Conservation (phyloP, 2,113 vertebrate genomes). For the Eidolon helvum region DNA sequence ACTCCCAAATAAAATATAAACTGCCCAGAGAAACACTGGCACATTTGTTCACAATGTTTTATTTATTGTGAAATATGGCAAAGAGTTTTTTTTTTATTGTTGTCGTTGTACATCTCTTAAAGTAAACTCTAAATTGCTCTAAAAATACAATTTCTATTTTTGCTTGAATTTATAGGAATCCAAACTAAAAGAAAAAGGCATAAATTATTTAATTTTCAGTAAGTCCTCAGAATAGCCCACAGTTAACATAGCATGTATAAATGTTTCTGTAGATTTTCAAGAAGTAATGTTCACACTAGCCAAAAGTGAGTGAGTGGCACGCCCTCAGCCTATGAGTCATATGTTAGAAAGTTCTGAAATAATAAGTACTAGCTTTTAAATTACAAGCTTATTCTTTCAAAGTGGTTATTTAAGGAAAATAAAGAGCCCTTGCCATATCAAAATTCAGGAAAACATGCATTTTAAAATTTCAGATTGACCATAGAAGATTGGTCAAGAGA, state of each 20-base stretch:
- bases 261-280: conserved; percentile 25
- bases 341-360: conserved; percentile 41
- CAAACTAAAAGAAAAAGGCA: conserved; percentile 2
- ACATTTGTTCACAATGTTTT: conserved; percentile 57
- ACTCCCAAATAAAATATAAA: conserved; percentile 39
- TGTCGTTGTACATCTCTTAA: conserved; percentile 2
- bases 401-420: conserved; percentile 53
- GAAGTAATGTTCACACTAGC: neutral
- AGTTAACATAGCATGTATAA: conserved; percentile 8
- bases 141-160: conserved; percentile 65
- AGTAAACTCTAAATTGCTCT: conserved; percentile 31
- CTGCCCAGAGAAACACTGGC: neutral
- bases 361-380: conserved; percentile 57
- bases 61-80: conserved; percentile 42
- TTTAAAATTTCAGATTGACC: conserved; percentile 51
- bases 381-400: conserved; percentile 46
- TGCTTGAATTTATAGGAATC: conserved; percentile 51
- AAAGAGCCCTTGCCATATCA: conserved; percentile 14
- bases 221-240: conserved; percentile 26
- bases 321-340: conserved; percentile 34
- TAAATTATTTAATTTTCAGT: conserved; percentile 58
- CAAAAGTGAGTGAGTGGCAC: conserved; percentile 36
- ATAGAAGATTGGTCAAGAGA: conserved; percentile 15
- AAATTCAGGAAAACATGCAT: conserved; percentile 59
- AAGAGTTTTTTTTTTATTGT: neutral